Percentiles rank a stretch among this genome's conserved stretches.
These are phyloP conservation scores for Ochlodes sylvanus DNA, from an alignment of 2,888 invertebrate genomes.

Conservation along the genomic window DNA sequence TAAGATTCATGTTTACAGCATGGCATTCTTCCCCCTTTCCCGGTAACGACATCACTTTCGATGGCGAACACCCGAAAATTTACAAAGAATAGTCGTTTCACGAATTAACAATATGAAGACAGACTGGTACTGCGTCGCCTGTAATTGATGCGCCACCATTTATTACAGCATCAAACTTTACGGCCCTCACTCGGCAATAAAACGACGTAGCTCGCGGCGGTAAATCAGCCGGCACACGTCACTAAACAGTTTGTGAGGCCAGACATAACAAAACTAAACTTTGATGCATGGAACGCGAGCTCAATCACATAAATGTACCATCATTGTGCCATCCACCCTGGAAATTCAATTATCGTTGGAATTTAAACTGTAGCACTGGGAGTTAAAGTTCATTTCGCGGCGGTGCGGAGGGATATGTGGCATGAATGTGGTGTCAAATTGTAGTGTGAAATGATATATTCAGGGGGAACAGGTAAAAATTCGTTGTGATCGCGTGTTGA, in stretches of 20 bases:
- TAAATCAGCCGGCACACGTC: constrained; percentile 65
- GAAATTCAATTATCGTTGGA: neutral
- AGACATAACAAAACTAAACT: constrained; percentile 69
- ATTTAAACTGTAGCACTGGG: constrained; percentile 41
- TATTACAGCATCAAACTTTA: constrained; percentile 60
- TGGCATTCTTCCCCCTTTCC: neutral
- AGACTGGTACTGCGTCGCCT: constrained; percentile 49
- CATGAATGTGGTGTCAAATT: constrained; percentile 69
- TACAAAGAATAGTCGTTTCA: constrained; percentile 43
- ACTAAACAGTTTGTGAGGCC: constrained; percentile 56
- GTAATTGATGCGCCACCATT: constrained; percentile 63
- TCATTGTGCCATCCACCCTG: constrained; percentile 56
- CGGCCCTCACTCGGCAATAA: constrained; percentile 48
- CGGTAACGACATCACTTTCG: constrained; percentile 8
- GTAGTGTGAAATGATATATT: constrained; percentile 80
- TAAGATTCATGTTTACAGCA: neutral
- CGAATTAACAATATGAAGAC: constrained; percentile 45
- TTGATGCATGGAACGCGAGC: constrained; percentile 64
- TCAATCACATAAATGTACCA: constrained; percentile 66
- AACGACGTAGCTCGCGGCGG: constrained; percentile 53
- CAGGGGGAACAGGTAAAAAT: constrained; percentile 57
- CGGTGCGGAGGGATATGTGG: constrained; percentile 45
- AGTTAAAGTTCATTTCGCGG: constrained; percentile 56
- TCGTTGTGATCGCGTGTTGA: constrained; percentile 66
- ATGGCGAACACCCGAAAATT: constrained; percentile 40